Base-by-base conservation (phyloP, 2,888 invertebrate genomes). In the Dryobotodes eremita region DNA sequence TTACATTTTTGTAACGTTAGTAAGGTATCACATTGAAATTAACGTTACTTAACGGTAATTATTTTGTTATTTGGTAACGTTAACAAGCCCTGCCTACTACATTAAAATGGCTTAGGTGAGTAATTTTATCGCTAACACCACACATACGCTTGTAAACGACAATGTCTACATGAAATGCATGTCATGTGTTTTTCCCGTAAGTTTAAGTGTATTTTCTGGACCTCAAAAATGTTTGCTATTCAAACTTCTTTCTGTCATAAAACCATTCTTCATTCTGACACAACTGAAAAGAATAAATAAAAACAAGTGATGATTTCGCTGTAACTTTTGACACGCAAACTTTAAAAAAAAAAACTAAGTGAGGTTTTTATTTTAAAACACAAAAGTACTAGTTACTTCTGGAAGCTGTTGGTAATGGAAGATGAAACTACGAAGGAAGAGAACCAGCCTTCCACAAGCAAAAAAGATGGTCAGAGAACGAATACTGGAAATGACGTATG, bases 301-400 rank as follows among this genome's bases (percentile, higher is more conserved):
- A 88, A 79, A 88, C 83, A 79, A 86, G 83, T 88, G 88, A 87
- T 55, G 78, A 86, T 80, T 80, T 82, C 82, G 79, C 75, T 80
- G 73, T 79, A 75, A 79, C 48, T 75, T 82, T 78, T 75, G 79
- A 65, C 80, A 85, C 84, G 55, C 64, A 64, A 68, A 70, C 61
- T 65, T 84, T 79, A 11, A n/a, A 73, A 13, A 42, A 71, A 77
- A 86, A 85, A 57, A 83, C 50, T 76, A 74, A 77, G 76, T 84
- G 55, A 75, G 64, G 72, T 85, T 85, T 84, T 82, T 76, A 80
- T 66, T 81, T 61, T 73, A 80, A 71, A 77, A 61, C 83, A 87
- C 92, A 93, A 95, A 94, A 93, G 94, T 94, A 89, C 91, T 75
- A 91, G 91, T 93, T 91, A 90, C 76, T 83, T 91, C 71, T 87